These are phyloP conservation scores for Malacoctenus gilli DNA, from an alignment of 2,797 vertebrate species.

Conservation along the genomic window DNA sequence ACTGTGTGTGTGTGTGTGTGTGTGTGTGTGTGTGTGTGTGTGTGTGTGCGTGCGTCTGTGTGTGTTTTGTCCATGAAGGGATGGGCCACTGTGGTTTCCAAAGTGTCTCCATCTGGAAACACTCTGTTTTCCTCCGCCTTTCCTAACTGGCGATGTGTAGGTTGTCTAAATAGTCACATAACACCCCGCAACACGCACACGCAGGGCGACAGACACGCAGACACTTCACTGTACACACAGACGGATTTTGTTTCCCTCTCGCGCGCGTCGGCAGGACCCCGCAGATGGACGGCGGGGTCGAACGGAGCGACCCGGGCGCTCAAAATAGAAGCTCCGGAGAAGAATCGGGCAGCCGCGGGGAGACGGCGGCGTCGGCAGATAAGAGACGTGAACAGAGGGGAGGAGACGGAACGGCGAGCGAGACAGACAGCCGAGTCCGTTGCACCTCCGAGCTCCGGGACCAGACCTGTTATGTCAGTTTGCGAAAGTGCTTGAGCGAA, in stretches of 20 bases:
- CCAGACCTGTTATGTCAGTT: conserved; percentile 10
- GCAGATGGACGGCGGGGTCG: conserved; percentile 53
- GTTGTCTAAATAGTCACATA: conserved; percentile 59
- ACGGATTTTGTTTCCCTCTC: conserved; percentile 57
- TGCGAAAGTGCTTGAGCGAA: conserved; percentile 7
- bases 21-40: conserved; percentile 16
- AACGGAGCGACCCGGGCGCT: conserved; percentile 44
- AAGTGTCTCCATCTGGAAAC: conserved; percentile 74
- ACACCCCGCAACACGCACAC: conserved; percentile 20
- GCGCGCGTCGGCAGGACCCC: conserved; percentile 52
- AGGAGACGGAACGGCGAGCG: conserved; percentile 15
- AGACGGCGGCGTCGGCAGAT: conserved; percentile 62
- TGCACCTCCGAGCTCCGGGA: conserved; percentile 45
- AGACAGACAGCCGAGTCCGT: conserved; percentile 25
- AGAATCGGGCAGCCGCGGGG: conserved; percentile 34
- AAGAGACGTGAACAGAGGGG: conserved; percentile 48
- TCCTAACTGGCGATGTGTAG: conserved; percentile 54
- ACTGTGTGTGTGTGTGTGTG: conserved; percentile 20
- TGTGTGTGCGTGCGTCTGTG: conserved; percentile 26
- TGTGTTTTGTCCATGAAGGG: conserved; percentile 44
- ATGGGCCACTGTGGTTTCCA: conserved; percentile 50
- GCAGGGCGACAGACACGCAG: conserved; percentile 4
- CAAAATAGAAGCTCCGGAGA: conserved; percentile 67
- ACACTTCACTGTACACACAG: conserved; percentile 35
- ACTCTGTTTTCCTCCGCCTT: conserved; percentile 49